Evolutionary conservation across 2,888 invertebrate species (phyloP).

Genomic region (Diabrotica balteata): DNA sequence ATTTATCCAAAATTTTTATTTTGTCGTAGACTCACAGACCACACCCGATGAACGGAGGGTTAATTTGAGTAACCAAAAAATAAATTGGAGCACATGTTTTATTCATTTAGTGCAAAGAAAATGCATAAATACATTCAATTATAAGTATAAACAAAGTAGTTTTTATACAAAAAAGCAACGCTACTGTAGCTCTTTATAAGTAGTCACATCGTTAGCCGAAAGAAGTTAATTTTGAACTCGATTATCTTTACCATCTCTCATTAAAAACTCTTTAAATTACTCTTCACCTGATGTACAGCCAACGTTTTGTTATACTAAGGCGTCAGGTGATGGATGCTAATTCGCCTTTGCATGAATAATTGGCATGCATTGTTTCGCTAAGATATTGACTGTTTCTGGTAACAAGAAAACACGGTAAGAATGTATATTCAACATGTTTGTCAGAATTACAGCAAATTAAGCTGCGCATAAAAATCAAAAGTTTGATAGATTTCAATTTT

Average conservation of each 20-base stretch:
- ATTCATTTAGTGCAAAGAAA: no score
- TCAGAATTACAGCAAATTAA: no score
- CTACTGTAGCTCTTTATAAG: constrained; percentile 21
- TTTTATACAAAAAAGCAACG: background rate
- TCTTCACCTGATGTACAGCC: constrained; percentile 18
- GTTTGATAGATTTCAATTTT: no score
- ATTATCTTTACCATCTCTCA: constrained; percentile 30
- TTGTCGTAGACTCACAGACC: no score
- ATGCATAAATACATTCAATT: no score
- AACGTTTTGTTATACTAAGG: constrained; percentile 24
- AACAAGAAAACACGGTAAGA: background rate
- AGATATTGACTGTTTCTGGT: background rate
- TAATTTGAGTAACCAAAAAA: no score
- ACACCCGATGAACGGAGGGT: no score
- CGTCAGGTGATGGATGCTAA: constrained; percentile 28
- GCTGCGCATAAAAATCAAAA: no score
- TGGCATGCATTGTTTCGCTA: background rate
- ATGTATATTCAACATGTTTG: background rate
- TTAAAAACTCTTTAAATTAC: constrained; percentile 31
- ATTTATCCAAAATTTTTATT: no score
- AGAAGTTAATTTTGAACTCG: constrained; percentile 28
- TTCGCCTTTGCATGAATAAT: constrained; percentile 21
- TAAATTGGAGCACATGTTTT: no score
- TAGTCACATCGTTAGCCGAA: constrained; percentile 22
- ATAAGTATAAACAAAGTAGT: no score